Evolutionary conservation across 2,888 invertebrate genomes (phyloP).

Genomic region (Nysson spinosus): DNA sequence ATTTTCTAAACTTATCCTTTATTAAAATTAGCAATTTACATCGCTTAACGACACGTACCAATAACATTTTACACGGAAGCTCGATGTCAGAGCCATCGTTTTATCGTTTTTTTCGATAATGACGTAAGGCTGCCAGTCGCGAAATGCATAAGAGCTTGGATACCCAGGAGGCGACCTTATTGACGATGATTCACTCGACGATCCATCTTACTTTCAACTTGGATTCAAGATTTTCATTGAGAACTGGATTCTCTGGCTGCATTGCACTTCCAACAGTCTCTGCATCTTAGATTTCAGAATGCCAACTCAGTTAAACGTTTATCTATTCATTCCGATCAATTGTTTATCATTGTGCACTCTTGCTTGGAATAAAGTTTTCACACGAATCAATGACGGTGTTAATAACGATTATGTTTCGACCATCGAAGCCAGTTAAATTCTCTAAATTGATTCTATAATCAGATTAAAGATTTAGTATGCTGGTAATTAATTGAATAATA

Average conservation of each 20-base stretch:
- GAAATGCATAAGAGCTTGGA: slow-evolving; percentile 35
- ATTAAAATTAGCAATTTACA: not conserved
- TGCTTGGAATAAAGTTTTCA: slow-evolving; percentile 22
- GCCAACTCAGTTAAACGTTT: not conserved
- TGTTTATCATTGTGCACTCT: slow-evolving; percentile 1
- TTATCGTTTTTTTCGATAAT: slow-evolving; percentile 40
- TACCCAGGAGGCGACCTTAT: slow-evolving; percentile 42
- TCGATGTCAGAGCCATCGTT: slow-evolving; percentile 17
- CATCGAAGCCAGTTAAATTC: slow-evolving; percentile 8
- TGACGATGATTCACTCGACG: slow-evolving; percentile 48
- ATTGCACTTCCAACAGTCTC: not conserved
- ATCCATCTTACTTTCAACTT: slow-evolving; percentile 30
- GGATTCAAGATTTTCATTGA: slow-evolving; percentile 23
- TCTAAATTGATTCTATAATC: no score
- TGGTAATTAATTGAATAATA: no score
- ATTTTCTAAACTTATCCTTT: not conserved
- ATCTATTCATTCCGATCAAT: not conserved
- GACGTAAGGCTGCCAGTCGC: slow-evolving; percentile 49
- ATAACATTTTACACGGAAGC: slow-evolving; percentile 26
- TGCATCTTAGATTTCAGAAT: no score
- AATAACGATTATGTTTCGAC: slow-evolving; percentile 25
- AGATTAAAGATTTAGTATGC: no score
- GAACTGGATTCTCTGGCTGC: not conserved
- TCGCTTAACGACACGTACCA: not conserved
- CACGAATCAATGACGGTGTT: slow-evolving; percentile 28